Evolutionary conservation across 37 sponge, comb jelly and placozoan genomes (phyloP).

Genomic region (Tethya wilhelma): DNA sequence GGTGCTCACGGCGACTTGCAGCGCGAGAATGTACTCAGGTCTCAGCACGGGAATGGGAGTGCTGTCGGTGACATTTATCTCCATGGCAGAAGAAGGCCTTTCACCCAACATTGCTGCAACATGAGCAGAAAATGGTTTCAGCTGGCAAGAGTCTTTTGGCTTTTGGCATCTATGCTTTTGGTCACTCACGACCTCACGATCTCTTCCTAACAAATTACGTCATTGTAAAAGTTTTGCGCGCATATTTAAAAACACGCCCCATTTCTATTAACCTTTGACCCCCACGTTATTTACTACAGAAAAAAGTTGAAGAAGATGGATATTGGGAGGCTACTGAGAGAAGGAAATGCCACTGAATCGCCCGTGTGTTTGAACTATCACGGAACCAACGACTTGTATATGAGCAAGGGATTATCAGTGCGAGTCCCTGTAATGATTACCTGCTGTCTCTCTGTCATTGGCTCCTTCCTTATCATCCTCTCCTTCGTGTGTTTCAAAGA

Average conservation of each 20-base stretch:
- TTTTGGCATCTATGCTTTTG: too few relatives aligned
- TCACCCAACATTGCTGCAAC: too few relatives aligned
- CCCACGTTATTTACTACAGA: too few relatives aligned
- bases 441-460: conserved; percentile 61
- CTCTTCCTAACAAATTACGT: too few relatives aligned
- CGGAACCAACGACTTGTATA: neutral
- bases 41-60: neutral
- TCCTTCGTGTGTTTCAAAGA: conserved; percentile 60
- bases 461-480: conserved; percentile 61
- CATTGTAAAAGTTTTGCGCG: too few relatives aligned
- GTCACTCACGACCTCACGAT: too few relatives aligned
- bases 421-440: conserved; percentile 28
- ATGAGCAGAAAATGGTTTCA: too few relatives aligned
- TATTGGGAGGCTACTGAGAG: neutral
- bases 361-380: too few relatives aligned
- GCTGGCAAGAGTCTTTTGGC: too few relatives aligned
- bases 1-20: conserved; percentile 6
- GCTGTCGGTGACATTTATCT: neutral
- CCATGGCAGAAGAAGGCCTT: too few relatives aligned
- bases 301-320: neutral
- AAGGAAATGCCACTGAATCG: neutral
- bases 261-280: neutral
- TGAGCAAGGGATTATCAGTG: neutral
- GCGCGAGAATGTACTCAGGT: neutral
- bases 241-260: too few relatives aligned